A percentile compares a stretch with the other conserved stretches of the same genome.
These are phyloP conservation scores for Tringa solitaria DNA, from an alignment of 2,113 vertebrate genomes.

Conservation along the genomic window DNA sequence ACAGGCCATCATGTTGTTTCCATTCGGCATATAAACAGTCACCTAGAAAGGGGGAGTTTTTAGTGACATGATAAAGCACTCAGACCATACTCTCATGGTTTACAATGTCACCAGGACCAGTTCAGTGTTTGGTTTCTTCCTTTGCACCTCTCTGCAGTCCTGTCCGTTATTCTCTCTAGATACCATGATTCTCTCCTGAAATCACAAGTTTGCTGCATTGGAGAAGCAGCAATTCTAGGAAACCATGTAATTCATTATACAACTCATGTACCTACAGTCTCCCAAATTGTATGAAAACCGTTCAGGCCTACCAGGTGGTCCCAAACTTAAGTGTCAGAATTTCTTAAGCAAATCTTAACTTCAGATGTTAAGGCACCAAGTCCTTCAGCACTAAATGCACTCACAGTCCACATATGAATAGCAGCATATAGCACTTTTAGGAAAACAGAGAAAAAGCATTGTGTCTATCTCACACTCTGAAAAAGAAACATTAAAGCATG, in stretches of 20 bases:
- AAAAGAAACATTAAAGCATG: not conserved
- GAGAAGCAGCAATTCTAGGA: not conserved
- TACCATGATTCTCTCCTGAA: not conserved
- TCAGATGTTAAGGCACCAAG: not conserved
- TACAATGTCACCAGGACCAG: not conserved
- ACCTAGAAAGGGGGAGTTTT: not conserved
- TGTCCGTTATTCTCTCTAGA: not conserved
- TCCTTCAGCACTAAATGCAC: not conserved
- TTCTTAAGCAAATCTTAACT: not conserved
- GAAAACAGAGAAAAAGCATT: not conserved
- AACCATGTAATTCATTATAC: not conserved
- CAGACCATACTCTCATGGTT: not conserved
- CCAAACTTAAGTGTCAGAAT: not conserved
- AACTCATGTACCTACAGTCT: not conserved
- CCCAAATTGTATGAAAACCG: not conserved
- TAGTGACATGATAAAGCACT: not conserved
- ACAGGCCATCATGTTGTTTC: not conserved
- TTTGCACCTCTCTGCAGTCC: not conserved
- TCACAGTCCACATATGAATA: not conserved
- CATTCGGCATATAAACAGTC: not conserved
- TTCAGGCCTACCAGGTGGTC: not conserved
- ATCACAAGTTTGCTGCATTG: not conserved
- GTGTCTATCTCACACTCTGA: not conserved
- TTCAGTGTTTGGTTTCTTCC: not conserved
- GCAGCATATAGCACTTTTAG: not conserved